Base-by-base conservation (phyloP, 2,113 vertebrate genomes). In the Suncus etruscus region DNA sequence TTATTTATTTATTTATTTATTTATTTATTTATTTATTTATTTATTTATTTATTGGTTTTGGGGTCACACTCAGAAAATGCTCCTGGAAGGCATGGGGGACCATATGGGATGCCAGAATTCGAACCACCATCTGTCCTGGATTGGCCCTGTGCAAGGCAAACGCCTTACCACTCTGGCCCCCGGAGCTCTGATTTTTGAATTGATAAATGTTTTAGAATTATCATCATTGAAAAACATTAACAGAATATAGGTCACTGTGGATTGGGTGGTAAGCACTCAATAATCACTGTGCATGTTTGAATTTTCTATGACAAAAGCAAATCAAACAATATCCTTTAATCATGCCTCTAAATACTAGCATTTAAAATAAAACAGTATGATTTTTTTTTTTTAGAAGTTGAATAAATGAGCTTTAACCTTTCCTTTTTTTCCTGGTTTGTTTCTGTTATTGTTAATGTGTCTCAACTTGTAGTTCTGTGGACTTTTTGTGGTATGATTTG, bases 351-450 rank as follows among this genome's bases (percentile, higher is more conserved):
- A 93, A 75, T n/a, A 89, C 24, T 69, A 86, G 54, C 47, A 77
- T 81, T 54, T 31, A 93, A 20, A 83, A 83, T 66, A 87, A 92
- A 91, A 85, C 77, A 61, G 85, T 92, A 50, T 90, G 50, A 91
- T 39, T 84, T 74, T 82, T 27, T 82, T 27, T 61, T 29, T 82
- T 81, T 50, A 51, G 73, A 74, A 78, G 0, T 18, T 54, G 10
- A 92, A 31, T 72, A 88, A 92, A 80, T 22, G 75, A 70, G 20
- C 1, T 70, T 80, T 79, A 70, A 65, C 22, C 47, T 51, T n/a
- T 78, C 79, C 29, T 73, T 76, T 32, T 39, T 86, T 79, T 89
- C 77, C 63, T 93, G 25, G 31, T 74, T 54, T 70, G n/a, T 86
- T 48, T 89, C 89, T 66, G 58, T 61, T 61, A 61, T 16, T 61